These are phyloP conservation scores for Papio anubis DNA, from an alignment of 2,113 vertebrate species.

Conservation along the genomic window DNA sequence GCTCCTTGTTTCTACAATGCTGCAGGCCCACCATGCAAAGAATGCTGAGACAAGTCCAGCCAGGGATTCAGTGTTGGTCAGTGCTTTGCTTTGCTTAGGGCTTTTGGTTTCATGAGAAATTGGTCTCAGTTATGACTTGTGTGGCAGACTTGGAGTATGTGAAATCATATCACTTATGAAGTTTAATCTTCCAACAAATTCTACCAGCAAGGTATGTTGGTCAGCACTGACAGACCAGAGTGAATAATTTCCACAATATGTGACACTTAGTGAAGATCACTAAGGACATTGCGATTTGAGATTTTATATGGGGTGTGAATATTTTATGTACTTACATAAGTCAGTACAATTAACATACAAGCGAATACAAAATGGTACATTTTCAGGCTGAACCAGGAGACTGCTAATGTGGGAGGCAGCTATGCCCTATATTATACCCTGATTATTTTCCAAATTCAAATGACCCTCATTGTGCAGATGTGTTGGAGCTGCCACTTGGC, in stretches of 20 bases:
- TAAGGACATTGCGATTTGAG: not conserved
- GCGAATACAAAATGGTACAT: not conserved
- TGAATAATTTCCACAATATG: not conserved
- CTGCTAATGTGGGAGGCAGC: not conserved
- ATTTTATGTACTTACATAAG: conserved; percentile 31
- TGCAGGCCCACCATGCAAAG: not conserved
- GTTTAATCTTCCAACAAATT: not conserved
- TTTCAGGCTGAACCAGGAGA: not conserved
- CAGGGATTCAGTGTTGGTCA: not conserved
- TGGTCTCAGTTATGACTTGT: not conserved
- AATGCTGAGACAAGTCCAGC: not conserved
- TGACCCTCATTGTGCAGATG: not conserved
- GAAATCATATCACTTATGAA: not conserved
- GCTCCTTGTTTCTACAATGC: not conserved
- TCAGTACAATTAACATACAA: not conserved
- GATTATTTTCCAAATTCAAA: not conserved
- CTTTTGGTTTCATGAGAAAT: not conserved
- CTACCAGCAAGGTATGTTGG: not conserved
- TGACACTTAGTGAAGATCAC: not conserved
- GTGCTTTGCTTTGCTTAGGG: not conserved
- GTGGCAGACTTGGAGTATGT: not conserved
- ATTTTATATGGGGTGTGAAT: conserved; percentile 15
- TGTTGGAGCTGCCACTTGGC: not conserved
- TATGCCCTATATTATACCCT: not conserved
- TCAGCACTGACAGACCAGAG: not conserved